phyloP scores from a whole-genome alignment of 2,888 invertebrate genomes.

The Rosalia funebris region DNA sequence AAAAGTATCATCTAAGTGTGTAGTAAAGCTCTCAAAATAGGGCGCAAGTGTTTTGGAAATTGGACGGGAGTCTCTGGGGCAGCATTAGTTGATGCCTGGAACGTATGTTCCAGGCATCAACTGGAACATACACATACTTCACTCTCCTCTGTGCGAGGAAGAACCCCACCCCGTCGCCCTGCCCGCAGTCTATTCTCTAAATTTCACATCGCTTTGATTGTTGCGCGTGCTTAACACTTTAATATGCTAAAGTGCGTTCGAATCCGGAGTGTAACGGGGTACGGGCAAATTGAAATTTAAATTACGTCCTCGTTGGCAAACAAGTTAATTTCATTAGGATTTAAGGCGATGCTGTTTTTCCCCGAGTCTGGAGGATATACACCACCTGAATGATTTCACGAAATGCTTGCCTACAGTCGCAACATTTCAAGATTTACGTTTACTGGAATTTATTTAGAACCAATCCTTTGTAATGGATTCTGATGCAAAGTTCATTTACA shows the following conservation, averaged over 20 bases:
- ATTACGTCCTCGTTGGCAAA: constrained; percentile 25
- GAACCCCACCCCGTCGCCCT: constrained; percentile 20
- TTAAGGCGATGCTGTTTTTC: constrained; percentile 14
- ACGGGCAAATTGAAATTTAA: constrained; percentile 27
- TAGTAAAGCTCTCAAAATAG: constrained; percentile 38
- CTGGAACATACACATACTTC: constrained; percentile 43
- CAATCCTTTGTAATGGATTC: too few species aligned
- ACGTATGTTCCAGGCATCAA: too few species aligned
- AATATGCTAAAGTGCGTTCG: constrained; percentile 42
- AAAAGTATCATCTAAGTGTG: constrained; percentile 34
- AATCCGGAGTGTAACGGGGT: constrained; percentile 16
- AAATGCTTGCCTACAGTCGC: neutral
- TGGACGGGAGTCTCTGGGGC: constrained; percentile 43
- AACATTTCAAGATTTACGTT: neutral
- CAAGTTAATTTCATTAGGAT: constrained; percentile 25
- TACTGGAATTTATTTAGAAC: too few species aligned
- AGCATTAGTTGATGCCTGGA: constrained; percentile 47
- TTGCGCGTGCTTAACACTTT: constrained; percentile 38
- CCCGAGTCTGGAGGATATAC: constrained; percentile 4
- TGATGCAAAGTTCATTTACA: too few species aligned
- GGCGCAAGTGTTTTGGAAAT: constrained; percentile 45
- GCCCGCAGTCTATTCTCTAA: constrained; percentile 22
- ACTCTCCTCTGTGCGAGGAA: constrained; percentile 32
- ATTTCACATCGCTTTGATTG: constrained; percentile 35
- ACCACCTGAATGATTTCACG: neutral